Evolutionary conservation across 2,888 invertebrate species (phyloP), one percentile per base, ranked within the genome.

Genomic region (Flexamia atlantica): DNA sequence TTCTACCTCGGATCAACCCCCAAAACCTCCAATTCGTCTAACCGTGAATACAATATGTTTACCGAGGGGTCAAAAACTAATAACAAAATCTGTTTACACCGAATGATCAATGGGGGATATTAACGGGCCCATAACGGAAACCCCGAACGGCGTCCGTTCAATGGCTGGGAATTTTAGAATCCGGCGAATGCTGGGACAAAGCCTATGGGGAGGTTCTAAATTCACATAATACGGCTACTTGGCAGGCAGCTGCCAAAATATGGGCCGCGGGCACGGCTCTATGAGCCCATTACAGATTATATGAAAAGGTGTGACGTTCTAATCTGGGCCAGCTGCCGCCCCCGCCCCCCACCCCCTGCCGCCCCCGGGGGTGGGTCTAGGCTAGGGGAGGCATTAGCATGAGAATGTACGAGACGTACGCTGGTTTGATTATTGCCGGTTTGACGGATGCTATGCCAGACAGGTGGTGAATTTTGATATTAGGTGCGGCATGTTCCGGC

Each of bases 261-360:
- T 79, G 79, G 79, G 79, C 57, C 53, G 12, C 68, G 72, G 76
- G 50, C 20, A 42, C 76, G 53, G 53, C 25, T 57, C 57, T 57
- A 57, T 53, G 79, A 76, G 79, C 79, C 50, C 36, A 79, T 79
- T 79, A 79, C 30, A 23, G 79, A 79, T 79, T 79, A 79, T 79
- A 79, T 79, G 79, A 79, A 79, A 79, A 79, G 79, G 79, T 79
- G 79, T 79, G 79, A 79, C 79, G 79, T 79, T 79, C 53, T 79
- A 79, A 79, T 79, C 79, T 79, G 79, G 79, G 57, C 28, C 79
- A 57, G 79, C 53, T 57, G 79, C 25, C 36, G 20, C 23, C 4
- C 72, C 23, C 36, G 42, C 32, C 2, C 32, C 76, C 12, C 7
- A 25, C 23, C 25, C 28, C n/a, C 50, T 2, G 3, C n/a, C n/a